Conservation (phyloP, 1,140 invertebrate species). For the Mactra quadrangularis region DNA sequence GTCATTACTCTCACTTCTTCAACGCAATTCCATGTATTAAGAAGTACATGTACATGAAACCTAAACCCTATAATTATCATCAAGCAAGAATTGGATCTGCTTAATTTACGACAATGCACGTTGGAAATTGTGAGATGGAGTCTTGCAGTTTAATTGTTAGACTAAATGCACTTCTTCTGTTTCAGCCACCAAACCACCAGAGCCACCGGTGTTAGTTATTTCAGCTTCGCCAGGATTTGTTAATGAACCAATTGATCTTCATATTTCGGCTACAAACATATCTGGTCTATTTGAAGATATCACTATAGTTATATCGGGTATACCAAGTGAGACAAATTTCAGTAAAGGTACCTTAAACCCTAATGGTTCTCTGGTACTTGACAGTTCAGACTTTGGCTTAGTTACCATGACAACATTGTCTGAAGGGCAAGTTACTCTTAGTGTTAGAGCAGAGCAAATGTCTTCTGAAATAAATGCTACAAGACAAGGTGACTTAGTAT, state of each 20-base stretch:
- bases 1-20: no score
- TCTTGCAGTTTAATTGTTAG: no score
- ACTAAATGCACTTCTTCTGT: no score
- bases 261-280: constrained; percentile 7
- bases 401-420: background rate
- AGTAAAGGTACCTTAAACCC: background rate
- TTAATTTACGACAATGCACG: no score
- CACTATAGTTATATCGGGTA: background rate
- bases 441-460: background rate
- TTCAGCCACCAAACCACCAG: background rate
- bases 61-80: no score
- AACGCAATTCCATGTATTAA: no score
- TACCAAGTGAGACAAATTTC: background rate
- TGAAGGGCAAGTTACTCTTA: background rate
- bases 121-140: no score
- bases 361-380: background rate
- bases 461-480: background rate
- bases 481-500: background rate
- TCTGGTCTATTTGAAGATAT: constrained; percentile 8
- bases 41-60: no score
- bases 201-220: constrained; percentile 14
- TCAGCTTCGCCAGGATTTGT: background rate
- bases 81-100: no score
- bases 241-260: background rate
- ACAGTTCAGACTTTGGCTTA: background rate